Base-by-base conservation (phyloP, 2,113 vertebrate genomes). In the Alligator sinensis region DNA sequence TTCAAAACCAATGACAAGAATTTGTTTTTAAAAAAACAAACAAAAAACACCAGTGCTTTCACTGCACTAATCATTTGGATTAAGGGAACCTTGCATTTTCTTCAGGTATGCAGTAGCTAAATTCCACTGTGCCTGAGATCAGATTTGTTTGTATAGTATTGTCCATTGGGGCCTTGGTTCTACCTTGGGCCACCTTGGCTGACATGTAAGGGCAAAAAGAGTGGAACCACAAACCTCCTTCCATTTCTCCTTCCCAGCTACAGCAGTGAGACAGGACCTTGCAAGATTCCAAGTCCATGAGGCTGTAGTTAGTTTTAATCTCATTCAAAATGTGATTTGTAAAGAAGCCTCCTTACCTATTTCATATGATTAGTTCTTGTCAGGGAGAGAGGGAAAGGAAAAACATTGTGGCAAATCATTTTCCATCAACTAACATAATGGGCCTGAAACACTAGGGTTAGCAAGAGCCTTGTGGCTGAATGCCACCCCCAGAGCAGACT, bases 71-170 rank as follows among this genome's bases (percentile, higher is more conserved):
- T 47, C 47, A 47, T 47, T 47, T 47, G 47, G 47, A 47, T 47
- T 47, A 82, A 81, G 27, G n/a, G 25, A 54, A 6, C 4, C 28
- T 0, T 11, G 8, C 14, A 38, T 84, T 2, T 27, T 79, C 28
- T n/a, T 60, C 24, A 59, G 4, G 25, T 60, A 5, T 72, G 16
- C 6, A 3, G 5, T 75, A 76, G 19, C 19, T 76, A 25, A 68
- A 16, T 13, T 85, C 62, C 77, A 24, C 7, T 81, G 11, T 21
- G 38, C 19, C 12, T 34, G 61, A 77, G 84, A 81, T 7, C 4
- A 57, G n/a, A 0, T 0, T 2, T 1, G 22, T 55, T 75, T 82
- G 28, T 38, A 2, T 17, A n/a, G 7, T 70, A 4, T 25, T 80
- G 5, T 70, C 87, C 8, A 47, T 9, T 70, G 59, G 6, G 15